Evolutionary conservation across 2,113 vertebrate species (phyloP).

Genomic region (Hydrochoerus hydrochaeris): DNA sequence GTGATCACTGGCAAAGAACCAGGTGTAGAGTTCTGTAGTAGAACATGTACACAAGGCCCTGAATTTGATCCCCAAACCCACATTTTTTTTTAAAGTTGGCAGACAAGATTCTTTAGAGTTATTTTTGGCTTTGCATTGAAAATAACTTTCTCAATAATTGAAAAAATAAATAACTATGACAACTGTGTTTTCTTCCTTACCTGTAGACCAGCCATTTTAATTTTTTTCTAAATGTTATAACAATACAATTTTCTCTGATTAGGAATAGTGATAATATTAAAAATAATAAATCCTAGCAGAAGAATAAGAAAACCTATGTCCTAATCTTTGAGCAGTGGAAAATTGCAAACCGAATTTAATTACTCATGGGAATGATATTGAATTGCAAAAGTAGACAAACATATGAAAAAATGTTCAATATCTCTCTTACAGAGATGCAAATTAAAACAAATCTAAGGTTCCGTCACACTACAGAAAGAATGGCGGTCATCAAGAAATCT

Average conservation of each 20-base stretch:
- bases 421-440: background rate
- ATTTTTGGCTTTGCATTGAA: background rate
- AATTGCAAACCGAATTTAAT: background rate
- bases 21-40: background rate
- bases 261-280: background rate
- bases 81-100: background rate
- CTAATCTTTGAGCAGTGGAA: background rate
- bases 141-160: background rate
- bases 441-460: background rate
- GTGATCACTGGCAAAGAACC: background rate
- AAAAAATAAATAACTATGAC: background rate
- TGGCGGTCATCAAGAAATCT: background rate
- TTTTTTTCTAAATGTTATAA: background rate
- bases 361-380: background rate
- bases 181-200: background rate
- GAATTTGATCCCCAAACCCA: background rate
- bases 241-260: background rate
- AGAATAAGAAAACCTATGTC: background rate
- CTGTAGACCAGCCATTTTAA: background rate
- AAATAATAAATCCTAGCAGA: background rate
- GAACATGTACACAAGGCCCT: no score
- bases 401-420: background rate
- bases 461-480: background rate
- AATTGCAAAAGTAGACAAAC: background rate
- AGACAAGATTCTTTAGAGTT: background rate